Evolutionary conservation across 2,888 invertebrate genomes (phyloP).

Genomic region (Rhabditoides inermis): DNA sequence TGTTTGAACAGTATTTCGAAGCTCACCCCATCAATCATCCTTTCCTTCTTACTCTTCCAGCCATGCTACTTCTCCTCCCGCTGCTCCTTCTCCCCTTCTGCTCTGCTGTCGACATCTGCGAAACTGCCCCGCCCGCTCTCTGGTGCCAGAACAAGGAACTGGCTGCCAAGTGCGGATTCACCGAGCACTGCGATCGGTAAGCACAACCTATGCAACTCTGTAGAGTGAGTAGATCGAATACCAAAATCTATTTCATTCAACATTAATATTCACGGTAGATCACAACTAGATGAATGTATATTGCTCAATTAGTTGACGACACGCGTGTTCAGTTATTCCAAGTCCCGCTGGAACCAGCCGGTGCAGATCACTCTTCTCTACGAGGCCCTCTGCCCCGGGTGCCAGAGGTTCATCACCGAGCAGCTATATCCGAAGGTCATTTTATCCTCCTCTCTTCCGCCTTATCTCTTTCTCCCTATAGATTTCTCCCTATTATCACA

Average conservation of each 20-base stretch:
- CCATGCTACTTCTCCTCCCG: too few species aligned
- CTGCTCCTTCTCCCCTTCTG: too few species aligned
- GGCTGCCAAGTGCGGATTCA: slow-evolving; percentile 29
- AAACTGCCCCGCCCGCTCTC: slow-evolving; percentile 26
- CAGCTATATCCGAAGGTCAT: slow-evolving; percentile 30
- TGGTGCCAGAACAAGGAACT: slow-evolving; percentile 32
- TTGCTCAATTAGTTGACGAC: too few species aligned
- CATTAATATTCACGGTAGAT: background rate
- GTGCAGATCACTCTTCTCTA: slow-evolving; percentile 34
- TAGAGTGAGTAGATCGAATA: background rate
- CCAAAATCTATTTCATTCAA: background rate
- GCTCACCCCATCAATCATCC: too few species aligned
- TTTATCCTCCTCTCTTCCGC: too few species aligned
- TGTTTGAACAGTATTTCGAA: too few species aligned
- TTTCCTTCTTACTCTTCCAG: too few species aligned
- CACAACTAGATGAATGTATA: too few species aligned
- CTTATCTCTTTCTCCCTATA: too few species aligned
- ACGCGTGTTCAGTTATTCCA: slow-evolving; percentile 18
- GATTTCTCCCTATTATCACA: too few species aligned
- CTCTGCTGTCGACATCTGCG: slow-evolving; percentile 22
- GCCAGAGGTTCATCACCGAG: slow-evolving; percentile 37
- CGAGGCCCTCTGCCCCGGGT: slow-evolving; percentile 39
- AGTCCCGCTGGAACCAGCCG: slow-evolving; percentile 22
- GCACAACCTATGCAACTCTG: slow-evolving; percentile 2
- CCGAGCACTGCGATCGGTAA: slow-evolving; percentile 20